A percentile compares a stretch with the other conserved stretches of the same genome.
Conservation (phyloP, 2,797 vertebrate genomes). For the Phataginus tricuspis region DNA sequence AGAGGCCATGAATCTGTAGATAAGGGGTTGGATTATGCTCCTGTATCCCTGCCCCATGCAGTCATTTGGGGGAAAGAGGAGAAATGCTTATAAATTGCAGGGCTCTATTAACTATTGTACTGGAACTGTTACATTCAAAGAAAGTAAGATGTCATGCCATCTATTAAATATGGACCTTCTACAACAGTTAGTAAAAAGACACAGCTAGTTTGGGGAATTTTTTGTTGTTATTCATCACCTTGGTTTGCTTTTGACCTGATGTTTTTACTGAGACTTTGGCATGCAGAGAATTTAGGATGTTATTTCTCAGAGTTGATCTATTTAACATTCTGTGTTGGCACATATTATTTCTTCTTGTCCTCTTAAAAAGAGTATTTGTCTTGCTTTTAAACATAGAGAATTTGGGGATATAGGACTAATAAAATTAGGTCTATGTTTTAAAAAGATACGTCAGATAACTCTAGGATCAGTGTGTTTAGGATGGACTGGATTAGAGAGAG, state of each 20-base stretch:
- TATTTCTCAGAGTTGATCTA: background rate
- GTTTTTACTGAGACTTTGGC: background rate
- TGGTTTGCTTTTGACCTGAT: background rate
- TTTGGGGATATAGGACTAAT: background rate
- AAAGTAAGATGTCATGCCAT: background rate
- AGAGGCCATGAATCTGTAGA: background rate
- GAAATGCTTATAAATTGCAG: background rate
- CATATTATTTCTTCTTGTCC: background rate
- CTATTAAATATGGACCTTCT: background rate
- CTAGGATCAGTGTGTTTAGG: background rate
- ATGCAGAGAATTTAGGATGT: background rate
- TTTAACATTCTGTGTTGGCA: background rate
- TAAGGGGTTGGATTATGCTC: background rate
- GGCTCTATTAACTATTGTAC: background rate
- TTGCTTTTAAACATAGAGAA: conserved; percentile 7
- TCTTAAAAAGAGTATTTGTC: background rate
- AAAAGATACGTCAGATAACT: background rate
- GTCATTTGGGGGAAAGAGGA: background rate
- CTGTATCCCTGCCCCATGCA: background rate
- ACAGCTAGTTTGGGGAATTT: background rate
- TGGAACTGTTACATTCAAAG: background rate
- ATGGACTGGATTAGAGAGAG: background rate
- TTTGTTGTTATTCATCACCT: background rate
- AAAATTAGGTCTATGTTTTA: conserved; percentile 14
- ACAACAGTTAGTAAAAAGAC: background rate